A percentile compares a stretch with the other conserved stretches of the same genome.
phyloP scores from a whole-genome alignment of 2,797 vertebrate species.

The Sebastiscus albofasciatus region DNA sequence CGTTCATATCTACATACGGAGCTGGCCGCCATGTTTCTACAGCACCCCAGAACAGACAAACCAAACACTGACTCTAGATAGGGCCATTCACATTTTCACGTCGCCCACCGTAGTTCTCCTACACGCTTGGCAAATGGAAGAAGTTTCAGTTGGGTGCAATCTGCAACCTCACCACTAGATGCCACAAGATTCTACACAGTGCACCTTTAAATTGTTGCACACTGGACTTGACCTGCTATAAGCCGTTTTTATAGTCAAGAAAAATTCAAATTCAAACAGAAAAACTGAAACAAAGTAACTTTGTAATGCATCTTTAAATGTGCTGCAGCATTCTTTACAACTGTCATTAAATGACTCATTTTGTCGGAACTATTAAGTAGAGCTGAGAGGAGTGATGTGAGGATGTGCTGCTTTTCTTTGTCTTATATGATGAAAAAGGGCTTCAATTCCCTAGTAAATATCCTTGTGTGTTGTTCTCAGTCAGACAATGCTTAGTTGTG shows the following conservation, averaged over 20 bases:
- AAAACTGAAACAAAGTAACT: background rate
- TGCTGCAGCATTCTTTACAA: background rate
- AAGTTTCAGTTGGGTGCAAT: rapidly evolving
- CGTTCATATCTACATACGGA: background rate
- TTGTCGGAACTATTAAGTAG: background rate
- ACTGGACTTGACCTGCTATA: background rate
- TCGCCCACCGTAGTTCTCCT: background rate
- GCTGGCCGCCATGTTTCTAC: background rate
- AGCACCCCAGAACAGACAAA: background rate
- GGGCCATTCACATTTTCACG: background rate
- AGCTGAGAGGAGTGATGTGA: background rate
- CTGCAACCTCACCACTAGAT: background rate
- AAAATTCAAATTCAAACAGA: background rate
- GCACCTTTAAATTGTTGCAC: background rate
- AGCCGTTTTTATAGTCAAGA: background rate
- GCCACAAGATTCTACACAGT: too few relatives aligned
- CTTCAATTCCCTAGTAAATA: background rate
- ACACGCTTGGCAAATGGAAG: background rate
- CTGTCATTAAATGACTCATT: background rate
- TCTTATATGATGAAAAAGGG: background rate
- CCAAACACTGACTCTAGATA: too few relatives aligned
- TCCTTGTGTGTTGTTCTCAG: background rate
- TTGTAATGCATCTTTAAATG: background rate
- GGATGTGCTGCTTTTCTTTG: background rate
- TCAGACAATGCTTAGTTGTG: background rate